phyloP scores from a whole-genome alignment of 2,113 vertebrate species.

The Cichladusa arquata region DNA sequence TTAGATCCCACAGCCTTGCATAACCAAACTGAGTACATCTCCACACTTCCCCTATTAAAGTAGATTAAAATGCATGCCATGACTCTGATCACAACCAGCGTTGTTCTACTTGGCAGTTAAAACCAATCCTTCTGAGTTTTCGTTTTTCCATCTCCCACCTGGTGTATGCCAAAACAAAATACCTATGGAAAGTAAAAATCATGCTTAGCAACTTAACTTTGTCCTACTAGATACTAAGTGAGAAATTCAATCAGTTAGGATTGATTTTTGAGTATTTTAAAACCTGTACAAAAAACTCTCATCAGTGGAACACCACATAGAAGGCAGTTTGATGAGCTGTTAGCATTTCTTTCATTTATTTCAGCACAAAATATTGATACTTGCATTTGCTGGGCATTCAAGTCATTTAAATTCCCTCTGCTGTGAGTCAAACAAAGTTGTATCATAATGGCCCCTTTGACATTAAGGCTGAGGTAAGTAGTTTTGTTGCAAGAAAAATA shows the following conservation, averaged over 20 bases:
- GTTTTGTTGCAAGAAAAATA: background rate
- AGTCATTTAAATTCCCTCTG: background rate
- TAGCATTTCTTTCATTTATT: background rate
- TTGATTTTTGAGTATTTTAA: background rate
- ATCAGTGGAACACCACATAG: background rate
- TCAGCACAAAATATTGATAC: background rate
- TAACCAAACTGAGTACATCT: background rate
- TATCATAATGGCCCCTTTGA: background rate
- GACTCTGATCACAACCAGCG: background rate
- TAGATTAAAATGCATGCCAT: constrained; percentile 11
- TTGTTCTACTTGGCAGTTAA: background rate
- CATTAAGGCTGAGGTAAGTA: background rate
- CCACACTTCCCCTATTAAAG: background rate
- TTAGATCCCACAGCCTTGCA: background rate
- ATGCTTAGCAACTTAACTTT: background rate
- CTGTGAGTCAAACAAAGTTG: background rate
- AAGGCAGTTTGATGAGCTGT: background rate
- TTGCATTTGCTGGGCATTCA: background rate
- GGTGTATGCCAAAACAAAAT: background rate
- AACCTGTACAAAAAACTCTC: background rate
- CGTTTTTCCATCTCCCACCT: background rate
- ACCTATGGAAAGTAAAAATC: background rate
- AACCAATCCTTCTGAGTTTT: background rate
- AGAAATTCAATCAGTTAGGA: background rate
- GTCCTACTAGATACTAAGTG: background rate